Conservation (phyloP, 2,113 vertebrate species). For the Leucopternis melanops region DNA sequence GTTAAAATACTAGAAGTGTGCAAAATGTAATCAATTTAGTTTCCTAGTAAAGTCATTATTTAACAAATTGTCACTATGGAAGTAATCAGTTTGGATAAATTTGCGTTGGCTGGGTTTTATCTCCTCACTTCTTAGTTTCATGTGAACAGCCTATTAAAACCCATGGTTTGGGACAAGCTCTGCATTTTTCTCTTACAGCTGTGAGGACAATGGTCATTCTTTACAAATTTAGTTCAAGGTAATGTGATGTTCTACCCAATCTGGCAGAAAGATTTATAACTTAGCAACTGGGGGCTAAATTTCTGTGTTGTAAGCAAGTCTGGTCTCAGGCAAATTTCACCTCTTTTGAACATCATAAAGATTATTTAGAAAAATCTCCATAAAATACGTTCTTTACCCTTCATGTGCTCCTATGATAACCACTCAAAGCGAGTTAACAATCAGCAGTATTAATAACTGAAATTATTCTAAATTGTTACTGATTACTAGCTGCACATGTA, state of each 20-base stretch:
- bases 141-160: slow-evolving; percentile 28
- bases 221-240: slow-evolving; percentile 63
- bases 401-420: not conserved
- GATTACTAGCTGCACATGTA: not conserved
- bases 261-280: slow-evolving; percentile 61
- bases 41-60: slow-evolving; percentile 17
- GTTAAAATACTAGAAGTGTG: slow-evolving; percentile 42
- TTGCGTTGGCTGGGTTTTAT: not conserved
- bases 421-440: not conserved
- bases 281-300: slow-evolving; percentile 42
- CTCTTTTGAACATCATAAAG: not conserved
- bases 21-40: slow-evolving; percentile 21
- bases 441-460: not conserved
- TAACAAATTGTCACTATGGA: slow-evolving; percentile 27
- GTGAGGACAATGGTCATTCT: slow-evolving; percentile 55
- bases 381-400: not conserved
- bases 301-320: slow-evolving; percentile 51
- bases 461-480: not conserved
- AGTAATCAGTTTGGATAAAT: slow-evolving; percentile 40
- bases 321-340: slow-evolving; percentile 35
- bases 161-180: slow-evolving; percentile 9
- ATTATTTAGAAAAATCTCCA: slow-evolving; percentile 3
- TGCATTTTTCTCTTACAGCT: slow-evolving; percentile 44
- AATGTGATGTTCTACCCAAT: slow-evolving; percentile 36
- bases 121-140: slow-evolving; percentile 19